Evolutionary conservation across 2,888 invertebrate genomes (phyloP).

Genomic region (Eupithecia tripunctaria): DNA sequence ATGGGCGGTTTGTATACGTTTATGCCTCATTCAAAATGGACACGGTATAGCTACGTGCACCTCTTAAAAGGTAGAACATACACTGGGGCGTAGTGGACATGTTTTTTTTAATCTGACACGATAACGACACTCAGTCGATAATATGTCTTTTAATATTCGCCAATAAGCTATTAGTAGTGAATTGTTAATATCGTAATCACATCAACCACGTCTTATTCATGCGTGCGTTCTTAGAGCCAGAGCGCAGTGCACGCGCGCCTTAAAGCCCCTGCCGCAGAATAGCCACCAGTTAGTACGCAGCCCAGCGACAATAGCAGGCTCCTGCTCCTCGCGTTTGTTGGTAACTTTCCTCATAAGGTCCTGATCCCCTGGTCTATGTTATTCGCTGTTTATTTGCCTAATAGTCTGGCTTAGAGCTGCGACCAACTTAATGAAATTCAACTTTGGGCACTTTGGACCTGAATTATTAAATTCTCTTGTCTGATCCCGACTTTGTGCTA

Average conservation of each 20-base stretch:
- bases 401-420: constrained; percentile 8
- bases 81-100: background rate
- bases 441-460: background rate
- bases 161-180: background rate
- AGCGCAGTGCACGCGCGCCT: background rate
- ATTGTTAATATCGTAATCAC: background rate
- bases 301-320: constrained; percentile 1
- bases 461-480: constrained; percentile 11
- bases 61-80: background rate
- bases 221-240: background rate
- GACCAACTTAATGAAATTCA: constrained; percentile 6
- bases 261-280: constrained; percentile 11
- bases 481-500: background rate
- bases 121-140: background rate
- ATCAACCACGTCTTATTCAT: background rate
- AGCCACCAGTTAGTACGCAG: background rate
- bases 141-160: background rate
- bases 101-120: background rate
- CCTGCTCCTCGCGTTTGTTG: constrained; percentile 4
- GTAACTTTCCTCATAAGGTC: constrained; percentile 41
- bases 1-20: no score
- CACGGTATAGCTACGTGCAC: background rate
- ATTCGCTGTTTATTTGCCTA: constrained; percentile 31
- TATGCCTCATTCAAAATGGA: no score
- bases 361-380: constrained; percentile 9